Evolutionary conservation across 2,888 invertebrate genomes (phyloP), one percentile per base, ranked within the genome.

Genomic region (Ophion costatus): DNA sequence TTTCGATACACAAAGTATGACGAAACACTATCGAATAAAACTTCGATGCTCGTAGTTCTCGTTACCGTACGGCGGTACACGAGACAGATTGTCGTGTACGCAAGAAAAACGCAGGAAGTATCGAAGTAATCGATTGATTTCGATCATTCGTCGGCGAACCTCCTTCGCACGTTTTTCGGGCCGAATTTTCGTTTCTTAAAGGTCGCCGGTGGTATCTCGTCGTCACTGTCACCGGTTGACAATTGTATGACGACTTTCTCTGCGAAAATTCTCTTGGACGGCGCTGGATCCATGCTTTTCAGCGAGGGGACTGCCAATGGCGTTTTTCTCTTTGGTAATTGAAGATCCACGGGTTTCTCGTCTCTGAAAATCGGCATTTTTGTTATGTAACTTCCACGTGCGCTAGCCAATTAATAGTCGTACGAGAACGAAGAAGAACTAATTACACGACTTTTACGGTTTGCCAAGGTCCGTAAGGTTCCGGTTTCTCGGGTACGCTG

Each of bases 401-500:
- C 9, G 38, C 38, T 38, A 38, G 38, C 7, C 38, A 38, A 38
- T 38, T 6, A 7, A 7, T 38, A 9, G 38, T 38, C 33, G 67
- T 9, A n/a, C 7, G 20, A 67, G 5, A 63, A 29, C 17, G n/a
- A 20, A 63, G 2, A 57, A 22, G 38, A 59, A 64, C n/a, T 69
- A 82, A 61, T 80, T 94, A 96, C 96, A 94, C 94, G 87, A 94
- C 94, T 83, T 95, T 94, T 9, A 97, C 95, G 7, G 96, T 95
- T 89, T 95, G 95, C 97, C 97, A 98, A n/a, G 95, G 94, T 7
- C 97, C 97, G 90, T 97, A 97, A 0, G 97, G 96, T 86, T 96
- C 95, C 0, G 94, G 95, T 83, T 95, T 95, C 38, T 95, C 95
- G 0, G 96, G 95, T 1, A 96, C 96, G 63, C 96, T 95, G 87